Conservation (phyloP, 2,113 vertebrate species). For the Silurus meridionalis region DNA sequence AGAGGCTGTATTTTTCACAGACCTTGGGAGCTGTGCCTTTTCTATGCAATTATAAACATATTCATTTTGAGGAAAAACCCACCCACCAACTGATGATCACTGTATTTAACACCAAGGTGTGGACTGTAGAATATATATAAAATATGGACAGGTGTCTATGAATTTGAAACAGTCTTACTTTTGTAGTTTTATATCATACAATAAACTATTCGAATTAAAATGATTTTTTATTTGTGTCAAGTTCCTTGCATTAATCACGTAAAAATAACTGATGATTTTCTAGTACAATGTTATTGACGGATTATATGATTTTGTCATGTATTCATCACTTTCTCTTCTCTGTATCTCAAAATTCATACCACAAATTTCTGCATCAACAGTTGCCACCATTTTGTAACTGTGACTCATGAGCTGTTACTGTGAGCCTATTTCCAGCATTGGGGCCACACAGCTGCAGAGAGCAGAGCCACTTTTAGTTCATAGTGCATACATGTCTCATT, state of each 20-base stretch:
- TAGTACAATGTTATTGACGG: not conserved
- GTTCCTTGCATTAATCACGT: not conserved
- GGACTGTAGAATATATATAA: slow-evolving; percentile 83
- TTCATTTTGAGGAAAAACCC: slow-evolving; percentile 71
- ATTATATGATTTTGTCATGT: not conserved
- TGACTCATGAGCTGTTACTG: slow-evolving; percentile 63
- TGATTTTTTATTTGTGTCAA: slow-evolving; percentile 31
- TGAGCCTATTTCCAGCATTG: slow-evolving; percentile 72
- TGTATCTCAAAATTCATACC: slow-evolving; percentile 26
- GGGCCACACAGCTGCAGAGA: slow-evolving; percentile 70
- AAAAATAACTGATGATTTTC: not conserved
- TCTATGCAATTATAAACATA: slow-evolving; percentile 97
- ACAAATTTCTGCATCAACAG: slow-evolving; percentile 55
- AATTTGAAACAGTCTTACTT: slow-evolving; percentile 98
- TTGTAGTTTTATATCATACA: slow-evolving; percentile 99
- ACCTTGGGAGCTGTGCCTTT: slow-evolving; percentile 99
- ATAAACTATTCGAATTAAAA: slow-evolving; percentile 83
- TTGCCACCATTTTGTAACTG: slow-evolving; percentile 64
- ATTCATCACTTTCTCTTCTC: not conserved
- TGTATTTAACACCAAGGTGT: slow-evolving; percentile 86
- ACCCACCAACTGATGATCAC: slow-evolving; percentile 74
- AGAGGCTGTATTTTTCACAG: slow-evolving; percentile 86
- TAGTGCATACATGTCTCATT: slow-evolving; percentile 52
- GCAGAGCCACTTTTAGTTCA: slow-evolving; percentile 60
- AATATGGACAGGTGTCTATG: slow-evolving; percentile 89